phyloP scores from a whole-genome alignment of 2,797 vertebrate species.

The Taeniopygia guttata region DNA sequence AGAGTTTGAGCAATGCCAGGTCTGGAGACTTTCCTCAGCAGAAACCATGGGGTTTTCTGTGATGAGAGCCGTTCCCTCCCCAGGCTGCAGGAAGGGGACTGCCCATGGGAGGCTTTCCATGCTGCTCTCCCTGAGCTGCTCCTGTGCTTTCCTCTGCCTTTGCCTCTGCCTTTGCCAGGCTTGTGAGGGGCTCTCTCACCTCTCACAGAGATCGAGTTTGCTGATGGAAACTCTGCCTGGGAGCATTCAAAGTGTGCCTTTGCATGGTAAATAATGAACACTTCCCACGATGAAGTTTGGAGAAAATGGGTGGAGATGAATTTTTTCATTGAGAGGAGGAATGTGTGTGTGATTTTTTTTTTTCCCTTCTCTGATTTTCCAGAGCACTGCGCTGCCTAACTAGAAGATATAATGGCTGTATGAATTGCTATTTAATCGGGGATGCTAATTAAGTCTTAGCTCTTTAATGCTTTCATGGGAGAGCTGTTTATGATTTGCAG shows the following conservation, averaged over 20 bases:
- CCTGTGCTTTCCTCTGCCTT: background rate
- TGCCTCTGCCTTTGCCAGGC: background rate
- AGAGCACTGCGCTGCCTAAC: background rate
- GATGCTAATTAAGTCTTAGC: slow-evolving; percentile 64
- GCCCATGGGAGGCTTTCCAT: background rate
- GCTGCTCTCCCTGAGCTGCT: background rate
- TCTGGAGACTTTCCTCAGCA: background rate
- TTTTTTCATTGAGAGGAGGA: background rate
- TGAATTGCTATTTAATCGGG: slow-evolving; percentile 69
- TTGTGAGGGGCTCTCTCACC: background rate
- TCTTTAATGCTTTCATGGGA: slow-evolving; percentile 52
- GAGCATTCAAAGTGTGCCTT: background rate
- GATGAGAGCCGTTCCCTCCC: background rate
- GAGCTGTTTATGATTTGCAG: slow-evolving; percentile 46
- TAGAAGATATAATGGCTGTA: slow-evolving; percentile 34
- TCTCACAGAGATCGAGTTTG: background rate
- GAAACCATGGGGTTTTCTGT: fast-evolving
- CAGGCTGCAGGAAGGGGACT: background rate
- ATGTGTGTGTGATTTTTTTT: background rate
- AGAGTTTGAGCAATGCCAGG: background rate
- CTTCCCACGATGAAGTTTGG: background rate
- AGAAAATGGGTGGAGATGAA: background rate
- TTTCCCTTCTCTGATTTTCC: background rate
- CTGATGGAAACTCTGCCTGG: background rate
- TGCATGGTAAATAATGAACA: background rate